phyloP scores from a whole-genome alignment of 1,140 invertebrate species.

The Diorhabda elongata region DNA sequence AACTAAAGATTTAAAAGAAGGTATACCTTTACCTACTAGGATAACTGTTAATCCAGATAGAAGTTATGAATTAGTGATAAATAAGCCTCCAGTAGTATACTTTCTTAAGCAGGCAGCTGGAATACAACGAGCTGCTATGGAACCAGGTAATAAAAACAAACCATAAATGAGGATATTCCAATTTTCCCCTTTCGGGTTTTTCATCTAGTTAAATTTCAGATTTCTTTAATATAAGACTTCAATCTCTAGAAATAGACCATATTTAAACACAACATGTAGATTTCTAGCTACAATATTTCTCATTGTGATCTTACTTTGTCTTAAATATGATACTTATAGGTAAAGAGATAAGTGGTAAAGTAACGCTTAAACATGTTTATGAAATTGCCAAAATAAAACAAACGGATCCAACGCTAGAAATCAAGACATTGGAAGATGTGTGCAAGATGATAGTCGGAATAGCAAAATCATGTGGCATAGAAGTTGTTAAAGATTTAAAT shows the following conservation, averaged over 20 bases:
- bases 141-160: slow-evolving; percentile 52
- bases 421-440: slow-evolving; percentile 59
- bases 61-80: slow-evolving; percentile 77
- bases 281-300: no score
- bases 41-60: slow-evolving; percentile 84
- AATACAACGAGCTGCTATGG: slow-evolving; percentile 75
- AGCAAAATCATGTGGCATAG: slow-evolving; percentile 76
- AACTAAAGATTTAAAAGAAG: slow-evolving; percentile 89
- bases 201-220: no score
- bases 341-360: slow-evolving; percentile 79
- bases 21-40: slow-evolving; percentile 82
- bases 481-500: slow-evolving; percentile 81
- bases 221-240: no score
- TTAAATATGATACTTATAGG: slow-evolving; percentile 38
- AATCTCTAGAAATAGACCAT: no score
- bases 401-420: slow-evolving; percentile 72
- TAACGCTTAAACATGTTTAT: slow-evolving; percentile 95
- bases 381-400: slow-evolving; percentile 96
- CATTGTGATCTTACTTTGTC: no score
- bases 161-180: no score
- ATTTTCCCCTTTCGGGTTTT: no score
- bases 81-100: slow-evolving; percentile 80
- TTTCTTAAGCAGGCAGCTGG: slow-evolving; percentile 95
- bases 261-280: no score
- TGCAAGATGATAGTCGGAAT: slow-evolving; percentile 74